phyloP scores from a whole-genome alignment of 2,888 invertebrate genomes.

The Plagiodera versicolora region DNA sequence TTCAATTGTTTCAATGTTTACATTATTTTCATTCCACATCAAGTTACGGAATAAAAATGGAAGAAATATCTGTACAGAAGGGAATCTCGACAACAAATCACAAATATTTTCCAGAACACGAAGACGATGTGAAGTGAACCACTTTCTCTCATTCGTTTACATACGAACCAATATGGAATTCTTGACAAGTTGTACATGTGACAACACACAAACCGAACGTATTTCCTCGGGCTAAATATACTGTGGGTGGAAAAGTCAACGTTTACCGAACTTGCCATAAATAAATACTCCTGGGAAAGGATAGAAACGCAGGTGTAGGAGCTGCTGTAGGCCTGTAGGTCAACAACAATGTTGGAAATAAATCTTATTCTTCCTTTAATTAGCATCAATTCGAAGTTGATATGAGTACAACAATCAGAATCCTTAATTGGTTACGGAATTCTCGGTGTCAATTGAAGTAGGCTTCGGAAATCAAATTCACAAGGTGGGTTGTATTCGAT shows the following conservation, averaged over 20 bases:
- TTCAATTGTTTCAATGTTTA: too few species aligned
- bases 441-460: too few species aligned
- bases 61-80: too few species aligned
- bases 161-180: conserved; percentile 17
- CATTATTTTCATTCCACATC: too few species aligned
- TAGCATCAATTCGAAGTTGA: not conserved
- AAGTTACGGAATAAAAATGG: too few species aligned
- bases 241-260: conserved; percentile 16
- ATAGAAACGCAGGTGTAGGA: not conserved
- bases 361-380: not conserved
- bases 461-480: too few species aligned
- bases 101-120: not conserved
- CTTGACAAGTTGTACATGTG: conserved; percentile 9
- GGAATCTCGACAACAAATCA: too few species aligned
- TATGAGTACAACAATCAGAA: not conserved
- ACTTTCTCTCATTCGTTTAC: conserved; percentile 1
- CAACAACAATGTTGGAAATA: conserved; percentile 11
- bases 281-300: conserved; percentile 13
- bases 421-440: too few species aligned
- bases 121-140: not conserved
- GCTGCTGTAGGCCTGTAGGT: conserved; percentile 12
- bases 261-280: conserved; percentile 9
- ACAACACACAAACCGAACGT: conserved; percentile 9
- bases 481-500: too few species aligned
- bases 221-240: not conserved